Percentiles rank a stretch among this genome's conserved stretches.
Conservation (phyloP, 2,888 invertebrate species). For the Lepas anatifera region DNA sequence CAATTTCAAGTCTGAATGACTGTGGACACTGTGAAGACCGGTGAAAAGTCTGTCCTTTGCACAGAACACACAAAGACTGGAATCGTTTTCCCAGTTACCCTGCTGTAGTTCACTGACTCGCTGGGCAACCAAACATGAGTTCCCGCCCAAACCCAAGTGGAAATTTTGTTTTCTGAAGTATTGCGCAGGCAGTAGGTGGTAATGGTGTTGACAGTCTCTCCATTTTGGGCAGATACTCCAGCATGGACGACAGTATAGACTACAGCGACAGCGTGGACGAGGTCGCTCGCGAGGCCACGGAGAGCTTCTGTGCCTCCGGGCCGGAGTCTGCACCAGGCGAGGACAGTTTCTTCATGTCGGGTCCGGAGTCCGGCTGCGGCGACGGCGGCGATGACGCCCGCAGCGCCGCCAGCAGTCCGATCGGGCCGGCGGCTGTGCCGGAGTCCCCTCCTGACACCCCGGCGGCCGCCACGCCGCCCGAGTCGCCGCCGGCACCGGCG, state of each 20-base stretch:
- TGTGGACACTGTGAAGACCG: too few species aligned
- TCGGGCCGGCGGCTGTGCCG: conserved; percentile 7
- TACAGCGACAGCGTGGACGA: not conserved
- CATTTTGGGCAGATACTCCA: not conserved
- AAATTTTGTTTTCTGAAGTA: too few species aligned
- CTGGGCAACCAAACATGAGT: too few species aligned
- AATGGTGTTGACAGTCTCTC: too few species aligned
- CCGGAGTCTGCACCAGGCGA: not conserved
- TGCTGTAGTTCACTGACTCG: too few species aligned
- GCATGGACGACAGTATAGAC: not conserved
- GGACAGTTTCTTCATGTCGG: not conserved
- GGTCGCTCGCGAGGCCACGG: not conserved
- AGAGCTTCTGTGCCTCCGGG: not conserved
- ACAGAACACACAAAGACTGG: too few species aligned
- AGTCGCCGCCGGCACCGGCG: conserved; percentile 7
- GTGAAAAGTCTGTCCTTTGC: too few species aligned
- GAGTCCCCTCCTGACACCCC: conserved; percentile 6
- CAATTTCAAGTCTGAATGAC: too few species aligned
- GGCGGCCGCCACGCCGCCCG: conserved; percentile 9
- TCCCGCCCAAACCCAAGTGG: too few species aligned
- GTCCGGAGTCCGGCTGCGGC: too few species aligned
- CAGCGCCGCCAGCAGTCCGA: conserved; percentile 9
- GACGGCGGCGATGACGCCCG: not conserved
- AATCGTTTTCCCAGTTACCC: too few species aligned
- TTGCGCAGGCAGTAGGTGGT: too few species aligned